Conservation (phyloP, 2,888 invertebrate species). For the Trichogramma evanescens region DNA sequence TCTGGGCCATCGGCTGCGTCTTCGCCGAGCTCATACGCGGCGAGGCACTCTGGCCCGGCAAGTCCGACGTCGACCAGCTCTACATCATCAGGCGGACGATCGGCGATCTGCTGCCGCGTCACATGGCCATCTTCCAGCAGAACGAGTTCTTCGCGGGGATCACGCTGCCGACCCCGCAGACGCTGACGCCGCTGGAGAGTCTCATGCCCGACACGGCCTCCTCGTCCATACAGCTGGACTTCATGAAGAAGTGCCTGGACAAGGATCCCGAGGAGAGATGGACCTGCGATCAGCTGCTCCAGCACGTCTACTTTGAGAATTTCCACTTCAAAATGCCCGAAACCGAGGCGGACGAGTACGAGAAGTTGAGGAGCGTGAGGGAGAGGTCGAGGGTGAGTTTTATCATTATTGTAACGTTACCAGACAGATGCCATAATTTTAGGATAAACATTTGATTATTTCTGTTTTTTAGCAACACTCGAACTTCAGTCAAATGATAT, state of each 20-base stretch:
- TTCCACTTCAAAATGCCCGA: slow-evolving; percentile 77
- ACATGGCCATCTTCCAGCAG: slow-evolving; percentile 91
- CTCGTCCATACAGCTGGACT: slow-evolving; percentile 35
- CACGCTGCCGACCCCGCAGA: slow-evolving; percentile 84
- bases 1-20: slow-evolving; percentile 96
- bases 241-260: slow-evolving; percentile 82
- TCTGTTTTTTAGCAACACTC: slow-evolving; percentile 36
- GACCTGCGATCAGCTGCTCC: slow-evolving; percentile 84
- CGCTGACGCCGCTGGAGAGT: slow-evolving; percentile 74
- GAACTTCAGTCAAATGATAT: slow-evolving; percentile 54
- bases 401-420: neutral
- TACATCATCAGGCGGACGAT: slow-evolving; percentile 91
- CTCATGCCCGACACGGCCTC: slow-evolving; percentile 70
- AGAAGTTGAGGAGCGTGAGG: slow-evolving; percentile 52
- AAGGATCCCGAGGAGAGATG: slow-evolving; percentile 88
- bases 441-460: neutral
- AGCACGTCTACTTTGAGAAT: slow-evolving; percentile 87
- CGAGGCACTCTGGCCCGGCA: slow-evolving; percentile 96
- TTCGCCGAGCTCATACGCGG: slow-evolving; percentile 81
- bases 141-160: slow-evolving; percentile 94
- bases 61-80: slow-evolving; percentile 96
- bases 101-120: slow-evolving; percentile 87
- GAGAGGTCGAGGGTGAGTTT: slow-evolving; percentile 58
- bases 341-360: slow-evolving; percentile 58
- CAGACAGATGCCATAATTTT: neutral